Evolutionary conservation across 2,797 vertebrate species (phyloP).

Genomic region (Pagetopsis macropterus): DNA sequence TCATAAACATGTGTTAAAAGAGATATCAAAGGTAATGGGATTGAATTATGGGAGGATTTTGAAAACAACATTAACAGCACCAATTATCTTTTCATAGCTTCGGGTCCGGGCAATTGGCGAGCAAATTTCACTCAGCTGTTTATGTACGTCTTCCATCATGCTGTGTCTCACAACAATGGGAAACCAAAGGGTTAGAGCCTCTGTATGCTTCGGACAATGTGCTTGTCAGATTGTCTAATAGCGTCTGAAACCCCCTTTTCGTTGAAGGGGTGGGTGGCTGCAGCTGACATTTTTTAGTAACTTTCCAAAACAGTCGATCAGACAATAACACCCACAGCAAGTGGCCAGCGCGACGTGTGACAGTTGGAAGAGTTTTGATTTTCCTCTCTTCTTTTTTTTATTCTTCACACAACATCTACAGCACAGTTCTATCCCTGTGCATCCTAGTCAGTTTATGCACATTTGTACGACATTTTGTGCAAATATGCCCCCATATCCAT

Average conservation of each 20-base stretch:
- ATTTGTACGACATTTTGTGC: not conserved
- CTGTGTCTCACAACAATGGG: constrained; percentile 2
- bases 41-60: constrained; percentile 67
- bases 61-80: constrained; percentile 65
- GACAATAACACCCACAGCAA: constrained; percentile 1
- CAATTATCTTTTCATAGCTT: constrained; percentile 69
- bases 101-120: constrained; percentile 29
- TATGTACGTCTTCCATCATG: constrained; percentile 45
- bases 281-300: not conserved
- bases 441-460: not conserved
- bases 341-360: not conserved
- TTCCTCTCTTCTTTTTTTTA: not conserved
- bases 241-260: not conserved
- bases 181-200: constrained; percentile 23
- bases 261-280: not conserved
- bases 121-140: constrained; percentile 49
- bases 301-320: constrained; percentile 7
- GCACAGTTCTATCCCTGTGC: not conserved
- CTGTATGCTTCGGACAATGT: constrained; percentile 5
- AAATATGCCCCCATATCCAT: not conserved
- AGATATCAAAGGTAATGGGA: constrained; percentile 75
- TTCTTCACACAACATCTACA: not conserved
- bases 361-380: not conserved
- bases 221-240: not conserved
- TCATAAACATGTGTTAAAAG: constrained; percentile 72